Conservation (phyloP, 2,888 invertebrate genomes). For the Nymphalis polychloros region DNA sequence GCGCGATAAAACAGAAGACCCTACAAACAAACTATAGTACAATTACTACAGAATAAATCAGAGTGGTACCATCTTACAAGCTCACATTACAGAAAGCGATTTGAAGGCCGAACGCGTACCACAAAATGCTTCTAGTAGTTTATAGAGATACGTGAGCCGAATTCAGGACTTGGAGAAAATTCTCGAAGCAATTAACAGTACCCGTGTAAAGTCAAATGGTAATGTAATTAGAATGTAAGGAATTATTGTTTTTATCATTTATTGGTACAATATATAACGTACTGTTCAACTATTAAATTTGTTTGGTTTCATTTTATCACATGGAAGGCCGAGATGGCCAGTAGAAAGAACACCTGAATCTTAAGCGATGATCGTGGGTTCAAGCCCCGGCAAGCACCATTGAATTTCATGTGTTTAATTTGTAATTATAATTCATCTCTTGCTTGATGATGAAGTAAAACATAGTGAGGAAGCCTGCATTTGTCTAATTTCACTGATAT, state of each 20-base stretch:
- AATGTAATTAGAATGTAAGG: conserved; percentile 65
- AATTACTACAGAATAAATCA: conserved; percentile 54
- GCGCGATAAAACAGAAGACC: conserved; percentile 16
- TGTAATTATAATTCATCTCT: no score
- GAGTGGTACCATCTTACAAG: conserved; percentile 50
- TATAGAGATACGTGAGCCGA: conserved; percentile 71
- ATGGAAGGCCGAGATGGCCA: no score
- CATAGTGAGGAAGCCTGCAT: no score
- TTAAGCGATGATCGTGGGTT: no score
- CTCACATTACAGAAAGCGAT: conserved; percentile 48
- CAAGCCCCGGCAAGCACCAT: no score
- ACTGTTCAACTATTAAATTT: background rate
- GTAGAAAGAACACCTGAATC: no score
- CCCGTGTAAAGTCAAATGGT: conserved; percentile 66
- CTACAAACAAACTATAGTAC: conserved; percentile 29
- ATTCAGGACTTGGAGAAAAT: conserved; percentile 51
- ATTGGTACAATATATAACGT: conserved; percentile 8
- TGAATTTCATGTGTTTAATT: no score
- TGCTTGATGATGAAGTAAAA: no score
- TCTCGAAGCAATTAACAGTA: conserved; percentile 41
- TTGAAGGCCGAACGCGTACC: conserved; percentile 62
- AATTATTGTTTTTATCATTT: conserved; percentile 37
- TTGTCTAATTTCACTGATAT: no score
- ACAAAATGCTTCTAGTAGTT: conserved; percentile 68
- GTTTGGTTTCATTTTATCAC: no score